These are phyloP conservation scores for Crax fasciolata DNA, from an alignment of 2,797 vertebrate genomes.

Conservation along the genomic window DNA sequence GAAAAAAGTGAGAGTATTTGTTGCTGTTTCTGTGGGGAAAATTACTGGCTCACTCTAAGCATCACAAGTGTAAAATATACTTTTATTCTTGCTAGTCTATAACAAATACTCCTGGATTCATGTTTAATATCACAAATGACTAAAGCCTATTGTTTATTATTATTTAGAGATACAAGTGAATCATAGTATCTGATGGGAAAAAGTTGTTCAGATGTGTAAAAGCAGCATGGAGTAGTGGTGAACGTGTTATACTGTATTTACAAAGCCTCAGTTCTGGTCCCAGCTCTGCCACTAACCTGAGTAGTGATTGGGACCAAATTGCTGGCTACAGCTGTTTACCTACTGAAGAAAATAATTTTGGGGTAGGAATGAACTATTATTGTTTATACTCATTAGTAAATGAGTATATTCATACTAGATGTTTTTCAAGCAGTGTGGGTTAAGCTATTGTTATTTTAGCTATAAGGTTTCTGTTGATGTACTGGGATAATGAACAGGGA, in stretches of 20 bases:
- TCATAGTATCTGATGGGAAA: background rate
- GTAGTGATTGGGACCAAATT: background rate
- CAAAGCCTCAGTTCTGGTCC: background rate
- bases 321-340: background rate
- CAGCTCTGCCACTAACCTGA: background rate
- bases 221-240: background rate
- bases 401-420: background rate
- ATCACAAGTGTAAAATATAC: background rate
- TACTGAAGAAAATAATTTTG: background rate
- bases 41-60: background rate
- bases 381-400: background rate
- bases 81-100: background rate
- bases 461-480: background rate
- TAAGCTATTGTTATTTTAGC: background rate
- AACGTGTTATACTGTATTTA: background rate
- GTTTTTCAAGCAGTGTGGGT: background rate
- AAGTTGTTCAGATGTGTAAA: background rate
- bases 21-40: background rate
- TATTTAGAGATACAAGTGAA: background rate
- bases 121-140: background rate
- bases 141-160: background rate
- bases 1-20: background rate
- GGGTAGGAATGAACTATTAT: background rate
- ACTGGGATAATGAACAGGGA: background rate
- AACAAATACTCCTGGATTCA: background rate